phyloP scores from a whole-genome alignment of 2,113 vertebrate species.

The Penelope pileata region DNA sequence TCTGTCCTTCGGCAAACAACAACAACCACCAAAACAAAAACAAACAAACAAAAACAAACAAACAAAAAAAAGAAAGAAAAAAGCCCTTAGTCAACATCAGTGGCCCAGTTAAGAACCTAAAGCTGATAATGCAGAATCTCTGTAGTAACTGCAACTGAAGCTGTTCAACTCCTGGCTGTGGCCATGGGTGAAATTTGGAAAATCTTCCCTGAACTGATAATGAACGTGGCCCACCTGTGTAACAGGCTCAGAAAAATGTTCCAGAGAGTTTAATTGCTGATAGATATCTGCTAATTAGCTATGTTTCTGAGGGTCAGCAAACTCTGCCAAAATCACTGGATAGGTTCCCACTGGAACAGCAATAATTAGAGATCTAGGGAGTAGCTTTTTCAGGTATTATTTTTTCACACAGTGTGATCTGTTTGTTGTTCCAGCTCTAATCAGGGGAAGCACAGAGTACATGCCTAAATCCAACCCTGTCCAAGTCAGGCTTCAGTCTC shows the following conservation, averaged over 20 bases:
- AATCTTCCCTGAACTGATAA: background rate
- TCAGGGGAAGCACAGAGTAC: background rate
- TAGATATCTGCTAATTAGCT: background rate
- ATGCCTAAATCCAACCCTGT: background rate
- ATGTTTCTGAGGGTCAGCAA: background rate
- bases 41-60: too few species aligned
- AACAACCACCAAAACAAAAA: too few species aligned
- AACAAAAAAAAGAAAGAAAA: background rate
- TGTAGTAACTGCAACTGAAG: background rate
- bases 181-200: background rate
- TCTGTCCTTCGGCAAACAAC: background rate
- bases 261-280: background rate
- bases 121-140: background rate
- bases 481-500: background rate
- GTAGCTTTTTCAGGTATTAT: background rate
- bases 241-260: background rate
- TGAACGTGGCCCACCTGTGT: background rate
- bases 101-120: background rate
- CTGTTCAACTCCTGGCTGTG: background rate
- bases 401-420: background rate
- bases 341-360: background rate
- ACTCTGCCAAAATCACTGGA: background rate
- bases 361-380: background rate
- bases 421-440: background rate
- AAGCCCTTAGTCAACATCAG: background rate